Base-by-base conservation (phyloP, 1,140 invertebrate species). In the Nasonia vitripennis region DNA sequence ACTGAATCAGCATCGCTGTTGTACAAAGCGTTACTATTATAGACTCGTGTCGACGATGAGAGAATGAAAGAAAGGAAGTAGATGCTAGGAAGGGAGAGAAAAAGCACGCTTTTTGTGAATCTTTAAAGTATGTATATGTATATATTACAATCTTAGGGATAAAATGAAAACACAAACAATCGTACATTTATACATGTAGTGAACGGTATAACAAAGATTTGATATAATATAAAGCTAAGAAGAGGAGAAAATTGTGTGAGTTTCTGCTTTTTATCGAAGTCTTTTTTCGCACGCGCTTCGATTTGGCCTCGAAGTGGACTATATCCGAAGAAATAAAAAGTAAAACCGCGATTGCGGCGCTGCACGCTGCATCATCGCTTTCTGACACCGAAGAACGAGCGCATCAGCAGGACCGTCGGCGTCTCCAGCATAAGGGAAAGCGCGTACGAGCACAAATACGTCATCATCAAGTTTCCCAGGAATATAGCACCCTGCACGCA, bases 401-500 rank as follows among this genome's bases (percentile, higher is more conserved):
- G 87, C 78, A 90, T 88, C 17, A 93, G 23, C 9, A 90, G 81
- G 23, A 91, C 88, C n/a, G 84, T 91, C 0, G 93, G 92, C 7
- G 88, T 89, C 87, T 93, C 92, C 34, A 91, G 14, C 89, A 91
- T 90, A 0, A 91, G 48, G 0, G 90, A 91, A 0, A 93, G 68
- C 12, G 78, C 71, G 9, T 90, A 90, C 9, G 92, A 87, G 78
- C 89, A 90, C 12, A 87, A 23, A 79, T 91, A 93, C 3, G 86
- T 91, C 1, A 86, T 55, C 11, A 86, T 45, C 1, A 90, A 17
- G 10, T 87, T 81, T 27, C 91, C 89, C 9, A 92, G 5, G 41
- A 88, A 90, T 10, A 88, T 73, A 6, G 86, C 68, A 37, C 48
- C 74, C 92, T 93, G 81, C 27, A 71, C 2, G 7, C 2, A 71